These are phyloP conservation scores for Geotrupes spiniger DNA, from an alignment of 2,888 invertebrate genomes.

Conservation along the genomic window DNA sequence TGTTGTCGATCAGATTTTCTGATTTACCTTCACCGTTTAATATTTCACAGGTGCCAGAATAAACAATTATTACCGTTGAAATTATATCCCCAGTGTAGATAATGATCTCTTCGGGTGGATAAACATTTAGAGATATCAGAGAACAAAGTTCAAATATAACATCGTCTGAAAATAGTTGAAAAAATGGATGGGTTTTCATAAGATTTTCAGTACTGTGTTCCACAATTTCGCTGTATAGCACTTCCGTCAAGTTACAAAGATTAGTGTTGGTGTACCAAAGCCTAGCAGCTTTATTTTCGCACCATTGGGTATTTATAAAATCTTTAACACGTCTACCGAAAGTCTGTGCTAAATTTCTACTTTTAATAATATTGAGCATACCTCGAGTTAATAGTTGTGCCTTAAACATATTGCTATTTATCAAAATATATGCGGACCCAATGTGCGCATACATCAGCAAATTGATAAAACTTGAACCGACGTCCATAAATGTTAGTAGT, in stretches of 20 bases:
- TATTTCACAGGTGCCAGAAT: too few species aligned
- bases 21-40: too few species aligned
- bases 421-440: slow-evolving; percentile 15
- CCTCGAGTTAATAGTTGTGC: slow-evolving; percentile 7
- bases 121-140: slow-evolving; percentile 1
- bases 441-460: slow-evolving; percentile 12
- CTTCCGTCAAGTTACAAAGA: slow-evolving; percentile 8
- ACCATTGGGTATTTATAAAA: slow-evolving; percentile 14
- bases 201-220: slow-evolving; percentile 2
- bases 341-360: not conserved
- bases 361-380: slow-evolving; percentile 7
- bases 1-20: too few species aligned
- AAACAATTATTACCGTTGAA: too few species aligned
- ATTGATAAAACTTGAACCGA: slow-evolving; percentile 8
- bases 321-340: slow-evolving; percentile 10
- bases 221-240: slow-evolving; percentile 12
- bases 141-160: slow-evolving; percentile 13
- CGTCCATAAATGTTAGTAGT: not conserved
- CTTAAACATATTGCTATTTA: slow-evolving; percentile 8
- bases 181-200: slow-evolving; percentile 4
- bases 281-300: slow-evolving; percentile 8
- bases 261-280: slow-evolving; percentile 1
- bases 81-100: slow-evolving; percentile 10
- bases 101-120: slow-evolving; percentile 13
- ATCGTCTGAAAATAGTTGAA: slow-evolving; percentile 11